These are phyloP conservation scores for Drosophila multiciliata DNA, from an alignment of 2,888 invertebrate species.

Conservation along the genomic window DNA sequence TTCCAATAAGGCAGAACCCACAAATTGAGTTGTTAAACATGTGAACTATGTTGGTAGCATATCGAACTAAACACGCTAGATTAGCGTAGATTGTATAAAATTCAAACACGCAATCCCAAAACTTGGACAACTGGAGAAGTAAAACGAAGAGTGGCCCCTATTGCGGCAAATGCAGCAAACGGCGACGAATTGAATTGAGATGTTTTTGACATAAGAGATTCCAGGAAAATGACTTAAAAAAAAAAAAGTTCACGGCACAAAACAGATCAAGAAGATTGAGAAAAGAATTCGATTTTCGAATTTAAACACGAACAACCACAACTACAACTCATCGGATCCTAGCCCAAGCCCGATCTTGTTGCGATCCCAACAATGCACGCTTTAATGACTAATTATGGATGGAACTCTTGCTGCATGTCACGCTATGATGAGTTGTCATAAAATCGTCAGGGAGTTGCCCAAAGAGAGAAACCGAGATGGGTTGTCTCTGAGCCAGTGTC, in stretches of 20 bases:
- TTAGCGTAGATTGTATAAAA: conserved; percentile 12
- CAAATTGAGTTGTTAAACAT: conserved; percentile 58
- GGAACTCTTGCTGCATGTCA: conserved; percentile 67
- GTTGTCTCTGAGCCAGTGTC: conserved; percentile 55
- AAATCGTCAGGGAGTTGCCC: conserved; percentile 65
- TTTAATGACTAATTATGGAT: conserved; percentile 83
- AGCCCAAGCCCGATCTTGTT: conserved; percentile 37
- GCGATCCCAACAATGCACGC: conserved; percentile 77
- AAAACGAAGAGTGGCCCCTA: conserved; percentile 38
- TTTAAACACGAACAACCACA: conserved; percentile 35
- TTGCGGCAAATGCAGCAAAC: conserved; percentile 57
- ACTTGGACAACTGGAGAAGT: neutral
- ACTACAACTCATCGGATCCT: neutral
- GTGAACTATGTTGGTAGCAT: conserved; percentile 61
- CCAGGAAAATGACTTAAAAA: conserved; percentile 56
- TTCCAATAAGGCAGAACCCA: conserved; percentile 11
- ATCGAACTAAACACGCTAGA: conserved; percentile 61
- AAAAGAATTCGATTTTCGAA: conserved; percentile 43
- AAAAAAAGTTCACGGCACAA: conserved; percentile 34
- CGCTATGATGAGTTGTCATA: conserved; percentile 82
- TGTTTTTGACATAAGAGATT: conserved; percentile 26
- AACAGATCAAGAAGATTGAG: conserved; percentile 27
- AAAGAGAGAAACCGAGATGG: conserved; percentile 6
- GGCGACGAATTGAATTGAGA: conserved; percentile 29
- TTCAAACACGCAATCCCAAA: conserved; percentile 33